These are phyloP conservation scores for Apotomis capreana DNA, from an alignment of 2,888 invertebrate species.

Conservation along the genomic window DNA sequence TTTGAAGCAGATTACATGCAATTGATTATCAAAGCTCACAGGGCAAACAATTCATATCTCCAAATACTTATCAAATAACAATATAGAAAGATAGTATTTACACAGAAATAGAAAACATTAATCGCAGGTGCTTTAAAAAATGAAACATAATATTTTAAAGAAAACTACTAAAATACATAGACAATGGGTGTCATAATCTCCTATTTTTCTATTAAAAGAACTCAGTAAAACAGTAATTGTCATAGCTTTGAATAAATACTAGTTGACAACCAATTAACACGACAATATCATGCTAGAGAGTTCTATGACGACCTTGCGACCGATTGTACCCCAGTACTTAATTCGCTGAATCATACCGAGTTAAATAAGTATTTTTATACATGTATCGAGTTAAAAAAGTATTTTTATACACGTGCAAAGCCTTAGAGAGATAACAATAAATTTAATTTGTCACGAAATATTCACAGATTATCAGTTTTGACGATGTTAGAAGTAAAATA, in stretches of 20 bases:
- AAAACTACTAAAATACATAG: no score
- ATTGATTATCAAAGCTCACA: conserved; percentile 8
- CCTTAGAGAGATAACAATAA: not conserved
- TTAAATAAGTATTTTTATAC: not conserved
- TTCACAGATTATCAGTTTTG: not conserved
- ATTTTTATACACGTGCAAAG: no score
- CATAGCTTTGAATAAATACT: not conserved
- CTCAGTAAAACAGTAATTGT: not conserved
- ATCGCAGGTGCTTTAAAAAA: no score
- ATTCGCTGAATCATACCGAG: conserved; percentile 32
- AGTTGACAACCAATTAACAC: not conserved
- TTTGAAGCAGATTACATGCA: conserved; percentile 9
- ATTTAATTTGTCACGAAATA: not conserved
- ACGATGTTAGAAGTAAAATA: not conserved
- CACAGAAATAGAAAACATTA: not conserved
- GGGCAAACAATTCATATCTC: conserved; percentile 14
- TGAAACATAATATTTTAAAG: no score
- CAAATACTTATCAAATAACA: not conserved
- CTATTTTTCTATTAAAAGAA: not conserved
- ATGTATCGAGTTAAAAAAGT: not conserved
- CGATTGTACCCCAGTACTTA: conserved; percentile 11
- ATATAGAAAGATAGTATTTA: not conserved
- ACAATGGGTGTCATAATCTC: no score
- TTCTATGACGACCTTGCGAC: conserved; percentile 30
- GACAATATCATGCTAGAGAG: conserved; percentile 7